Evolutionary conservation across 2,797 vertebrate genomes (phyloP), one percentile per base, ranked within the genome.

Genomic region (Hippoglossus hippoglossus): DNA sequence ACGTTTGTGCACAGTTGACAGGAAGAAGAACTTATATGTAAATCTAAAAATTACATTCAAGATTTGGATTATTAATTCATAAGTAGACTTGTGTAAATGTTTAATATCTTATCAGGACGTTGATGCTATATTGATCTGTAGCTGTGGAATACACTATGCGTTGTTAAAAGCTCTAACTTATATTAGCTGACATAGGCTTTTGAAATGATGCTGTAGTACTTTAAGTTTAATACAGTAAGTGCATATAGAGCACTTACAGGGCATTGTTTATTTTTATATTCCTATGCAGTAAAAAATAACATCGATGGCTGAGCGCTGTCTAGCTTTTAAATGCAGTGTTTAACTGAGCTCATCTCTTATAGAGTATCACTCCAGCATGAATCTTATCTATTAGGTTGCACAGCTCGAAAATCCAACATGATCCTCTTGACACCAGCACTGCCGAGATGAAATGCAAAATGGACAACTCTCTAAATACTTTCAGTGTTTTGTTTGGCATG

Each of bases 401-500:
- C 39, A 39, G 63, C 60, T 77, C 21, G 3, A 61, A 75, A 55
- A 74, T 72, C 54, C 44, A 73, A 77, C 64, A 62, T 28, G 46
- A 60, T 76, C 57, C 54, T 68, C 71, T 75, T 75, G 74, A 82
- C 62, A 66, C 51, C 73, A 64, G 46, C 71, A 64, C 41, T 58
- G 68, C 26, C 28, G 24, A 67, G 67, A 62, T 76, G 75, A 81
- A 79, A 83, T 74, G 57, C 51, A 85, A 65, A 75, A 63, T 8
- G 21, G 75, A 84, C 60, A 84, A 74, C 57, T 78, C 75, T 81
- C 57, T 50, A 59, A 83, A 68, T 63, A 68, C 63, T 77, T 66
- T 71, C 52, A 63, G 69, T 74, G 75, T 80, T 81, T 85, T 73
- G 61, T 79, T 82, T 77, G 77, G 80, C 68, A 56, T 44, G 73